These are phyloP conservation scores for pig (Sus scrofa) DNA, from an alignment of 2,113 vertebrate genomes.

Conservation along the genomic window DNA sequence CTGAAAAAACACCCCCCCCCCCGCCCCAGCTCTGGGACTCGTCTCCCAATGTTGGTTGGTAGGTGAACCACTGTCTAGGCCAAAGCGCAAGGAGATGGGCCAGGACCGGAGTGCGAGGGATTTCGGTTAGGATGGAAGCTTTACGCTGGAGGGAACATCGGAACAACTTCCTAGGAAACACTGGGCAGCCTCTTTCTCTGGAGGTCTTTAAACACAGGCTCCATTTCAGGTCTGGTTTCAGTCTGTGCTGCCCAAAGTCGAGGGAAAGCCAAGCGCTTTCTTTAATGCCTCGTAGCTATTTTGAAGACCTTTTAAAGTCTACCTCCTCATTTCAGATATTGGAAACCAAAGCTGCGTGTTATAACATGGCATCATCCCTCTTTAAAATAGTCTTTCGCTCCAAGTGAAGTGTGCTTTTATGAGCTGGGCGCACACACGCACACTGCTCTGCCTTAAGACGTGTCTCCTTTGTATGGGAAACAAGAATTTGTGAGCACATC, in stretches of 20 bases:
- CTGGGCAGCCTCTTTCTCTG: conserved; percentile 59
- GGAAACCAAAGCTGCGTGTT: conserved; percentile 21
- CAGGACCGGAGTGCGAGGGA: conserved; percentile 31
- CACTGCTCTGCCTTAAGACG: not conserved
- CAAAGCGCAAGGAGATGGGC: conserved; percentile 15
- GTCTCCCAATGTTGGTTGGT: conserved; percentile 44
- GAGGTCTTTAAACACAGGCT: conserved; percentile 64
- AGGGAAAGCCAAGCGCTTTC: conserved; percentile 56
- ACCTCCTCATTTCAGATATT: conserved; percentile 53
- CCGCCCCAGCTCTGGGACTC: too few relatives aligned
- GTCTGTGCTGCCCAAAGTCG: conserved; percentile 54
- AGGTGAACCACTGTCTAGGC: conserved; percentile 41
- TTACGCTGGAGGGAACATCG: conserved; percentile 67
- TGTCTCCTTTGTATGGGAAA: not conserved
- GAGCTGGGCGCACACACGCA: not conserved
- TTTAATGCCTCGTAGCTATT: conserved; percentile 60
- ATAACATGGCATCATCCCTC: not conserved
- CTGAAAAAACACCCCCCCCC: too few relatives aligned
- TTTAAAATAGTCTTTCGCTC: conserved; percentile 44
- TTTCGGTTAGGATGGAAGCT: conserved; percentile 72
- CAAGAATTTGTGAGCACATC: not conserved
- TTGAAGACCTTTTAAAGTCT: conserved; percentile 55
- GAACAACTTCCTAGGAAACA: conserved; percentile 62
- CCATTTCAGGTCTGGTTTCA: conserved; percentile 71
- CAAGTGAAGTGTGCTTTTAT: conserved; percentile 28